Conservation (phyloP, 2,888 invertebrate species). For the Carabus problematicus region DNA sequence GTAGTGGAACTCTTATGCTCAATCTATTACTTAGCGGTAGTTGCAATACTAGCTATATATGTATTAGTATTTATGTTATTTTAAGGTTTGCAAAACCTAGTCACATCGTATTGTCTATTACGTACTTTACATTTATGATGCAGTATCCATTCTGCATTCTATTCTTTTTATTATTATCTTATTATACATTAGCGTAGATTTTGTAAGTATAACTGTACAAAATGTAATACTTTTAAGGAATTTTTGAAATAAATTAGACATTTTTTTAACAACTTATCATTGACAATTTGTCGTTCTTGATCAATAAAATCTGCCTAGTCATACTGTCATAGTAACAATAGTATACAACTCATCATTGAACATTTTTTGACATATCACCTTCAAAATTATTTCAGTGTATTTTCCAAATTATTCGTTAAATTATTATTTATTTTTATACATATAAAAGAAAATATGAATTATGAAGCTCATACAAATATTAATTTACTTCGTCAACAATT, state of each 20-base stretch:
- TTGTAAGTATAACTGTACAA: not conserved
- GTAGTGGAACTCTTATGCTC: too few species aligned
- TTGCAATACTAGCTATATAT: constrained; percentile 8
- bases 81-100: constrained; percentile 39
- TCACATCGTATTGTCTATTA: constrained; percentile 30
- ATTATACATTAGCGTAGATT: constrained; percentile 34
- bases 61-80: constrained; percentile 33
- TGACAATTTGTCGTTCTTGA: not conserved
- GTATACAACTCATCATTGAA: too few species aligned
- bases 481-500: too few species aligned
- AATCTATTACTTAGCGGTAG: too few species aligned
- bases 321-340: too few species aligned
- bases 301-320: too few species aligned
- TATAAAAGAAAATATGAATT: too few species aligned
- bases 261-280: constrained; percentile 17
- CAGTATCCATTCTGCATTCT: not conserved
- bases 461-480: too few species aligned
- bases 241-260: constrained; percentile 12
- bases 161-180: constrained; percentile 19
- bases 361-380: too few species aligned
- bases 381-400: too few species aligned
- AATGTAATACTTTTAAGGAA: constrained; percentile 13
- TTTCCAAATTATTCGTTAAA: too few species aligned
- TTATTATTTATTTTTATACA: too few species aligned
- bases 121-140: constrained; percentile 16